Base-by-base conservation (phyloP, 2,797 vertebrate genomes). In the Stomatorhinus walkeri region DNA sequence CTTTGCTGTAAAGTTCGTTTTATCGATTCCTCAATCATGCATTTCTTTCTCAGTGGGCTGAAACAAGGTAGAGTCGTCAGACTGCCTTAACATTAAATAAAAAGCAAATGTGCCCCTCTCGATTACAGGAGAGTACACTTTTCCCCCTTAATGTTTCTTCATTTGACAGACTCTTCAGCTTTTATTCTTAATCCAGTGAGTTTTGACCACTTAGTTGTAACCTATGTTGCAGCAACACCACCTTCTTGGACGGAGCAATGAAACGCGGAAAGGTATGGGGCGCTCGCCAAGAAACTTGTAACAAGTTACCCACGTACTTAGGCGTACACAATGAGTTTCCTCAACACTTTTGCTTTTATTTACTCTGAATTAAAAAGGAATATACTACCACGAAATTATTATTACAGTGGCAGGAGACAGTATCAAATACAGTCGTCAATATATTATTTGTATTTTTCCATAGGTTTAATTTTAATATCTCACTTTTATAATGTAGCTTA, bases 1-100 rank as follows among this genome's bases (percentile, higher is more conserved):
- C 43, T 59, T 43, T 88, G 22, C 48, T 79, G 88, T n/a, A 76
- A 88, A 46, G 28, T 79, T 79, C 9, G 28, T 36, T 43, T 43
- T 10, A 32, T 81, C 89, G 64, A 52, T 19, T 87, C 59, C 56
- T 87, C 40, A 89, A 52, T n/a, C 87, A 36, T 16, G 19, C 89
- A 88, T 36, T 59, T 72, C 36, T 87, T 64, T 59, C 7, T 59
- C 87, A 76, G 7, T 76, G 32, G 24, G 61, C 10, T 40, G 19
- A 86, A 90, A 88, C 84, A 76, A 76, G 84, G 46, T 49, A 64
- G 88, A 89, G 12, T 10, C 49, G 48, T 54, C 49, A 86, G 52
- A 22, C 48, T 51, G 22, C 4, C 48, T 51, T 54, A 51, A 52
- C 81, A 24, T 51, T 81, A 10, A 85, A 28, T 32, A 54, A 28